A percentile compares a stretch with the other conserved stretches of the same genome.
Conservation (phyloP, 2,888 invertebrate species). For the Eupithecia subfuscata region DNA sequence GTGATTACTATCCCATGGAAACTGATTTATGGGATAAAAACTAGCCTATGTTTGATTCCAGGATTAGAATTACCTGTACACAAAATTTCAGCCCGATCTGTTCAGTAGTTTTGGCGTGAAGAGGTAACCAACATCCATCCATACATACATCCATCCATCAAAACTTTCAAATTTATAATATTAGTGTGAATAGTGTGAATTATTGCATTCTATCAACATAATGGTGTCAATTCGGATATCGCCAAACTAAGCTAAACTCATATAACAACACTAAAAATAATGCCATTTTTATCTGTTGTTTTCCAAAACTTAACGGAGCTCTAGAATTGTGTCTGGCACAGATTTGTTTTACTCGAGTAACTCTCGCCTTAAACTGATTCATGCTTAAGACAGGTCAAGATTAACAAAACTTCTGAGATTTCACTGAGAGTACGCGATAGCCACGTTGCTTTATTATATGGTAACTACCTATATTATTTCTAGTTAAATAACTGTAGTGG, state of each 20-base stretch:
- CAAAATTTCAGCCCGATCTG: too few species aligned
- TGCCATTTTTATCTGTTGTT: background rate
- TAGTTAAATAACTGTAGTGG: background rate
- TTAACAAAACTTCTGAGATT: slow-evolving; percentile 1
- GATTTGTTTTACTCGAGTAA: slow-evolving; percentile 21
- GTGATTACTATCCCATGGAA: too few species aligned
- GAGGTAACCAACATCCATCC: too few species aligned
- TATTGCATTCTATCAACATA: too few species aligned
- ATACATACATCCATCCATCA: too few species aligned
- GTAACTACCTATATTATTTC: background rate
- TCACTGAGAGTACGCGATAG: background rate
- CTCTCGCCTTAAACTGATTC: slow-evolving; percentile 15
- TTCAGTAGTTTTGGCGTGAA: too few species aligned
- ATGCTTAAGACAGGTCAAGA: slow-evolving; percentile 26
- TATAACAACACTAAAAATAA: slow-evolving; percentile 7
- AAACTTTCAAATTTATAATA: too few species aligned
- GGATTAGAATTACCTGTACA: too few species aligned
- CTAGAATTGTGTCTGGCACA: background rate
- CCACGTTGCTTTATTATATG: background rate
- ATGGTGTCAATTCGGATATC: too few species aligned
- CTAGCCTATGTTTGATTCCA: too few species aligned
- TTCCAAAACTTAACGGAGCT: background rate
- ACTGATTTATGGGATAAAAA: too few species aligned
- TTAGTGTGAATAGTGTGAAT: too few species aligned
- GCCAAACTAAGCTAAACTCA: background rate